Conservation (phyloP, 2,888 invertebrate genomes). For the Luperina testacea region DNA sequence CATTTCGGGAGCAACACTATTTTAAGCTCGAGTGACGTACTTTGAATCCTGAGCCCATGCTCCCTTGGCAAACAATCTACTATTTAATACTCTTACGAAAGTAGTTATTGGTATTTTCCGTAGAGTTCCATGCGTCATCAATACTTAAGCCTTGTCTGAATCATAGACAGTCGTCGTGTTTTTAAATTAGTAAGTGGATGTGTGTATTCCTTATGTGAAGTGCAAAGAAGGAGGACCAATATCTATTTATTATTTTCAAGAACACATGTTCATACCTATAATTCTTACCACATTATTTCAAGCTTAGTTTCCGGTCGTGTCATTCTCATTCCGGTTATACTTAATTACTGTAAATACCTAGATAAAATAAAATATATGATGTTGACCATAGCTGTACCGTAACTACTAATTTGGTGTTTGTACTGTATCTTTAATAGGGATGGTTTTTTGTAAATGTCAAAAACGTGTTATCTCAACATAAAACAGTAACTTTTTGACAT, state of each 20-base stretch:
- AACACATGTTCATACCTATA: neutral
- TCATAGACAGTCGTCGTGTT: constrained; percentile 33
- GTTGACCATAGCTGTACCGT: neutral
- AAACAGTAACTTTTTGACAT: neutral
- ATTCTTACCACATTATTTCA: neutral
- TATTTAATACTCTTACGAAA: constrained; percentile 15
- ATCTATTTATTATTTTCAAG: neutral
- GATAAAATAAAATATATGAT: neutral
- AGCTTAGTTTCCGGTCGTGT: constrained; percentile 8
- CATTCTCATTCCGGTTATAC: neutral
- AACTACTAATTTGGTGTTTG: neutral
- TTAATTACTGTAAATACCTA: neutral
- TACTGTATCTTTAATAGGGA: neutral
- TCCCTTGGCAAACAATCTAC: too few species aligned
- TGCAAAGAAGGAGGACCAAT: neutral
- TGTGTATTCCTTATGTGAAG: neutral
- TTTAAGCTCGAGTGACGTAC: too few species aligned
- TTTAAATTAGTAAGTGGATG: constrained; percentile 22
- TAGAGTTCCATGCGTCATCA: constrained; percentile 43
- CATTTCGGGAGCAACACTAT: too few species aligned
- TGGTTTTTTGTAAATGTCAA: neutral
- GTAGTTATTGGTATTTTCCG: constrained; percentile 27
- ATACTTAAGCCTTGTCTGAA: constrained; percentile 38
- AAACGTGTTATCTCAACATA: neutral
- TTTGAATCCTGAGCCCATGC: too few species aligned